These are phyloP conservation scores for Chaetops frenatus DNA, from an alignment of 2,113 vertebrate genomes.

Conservation along the genomic window DNA sequence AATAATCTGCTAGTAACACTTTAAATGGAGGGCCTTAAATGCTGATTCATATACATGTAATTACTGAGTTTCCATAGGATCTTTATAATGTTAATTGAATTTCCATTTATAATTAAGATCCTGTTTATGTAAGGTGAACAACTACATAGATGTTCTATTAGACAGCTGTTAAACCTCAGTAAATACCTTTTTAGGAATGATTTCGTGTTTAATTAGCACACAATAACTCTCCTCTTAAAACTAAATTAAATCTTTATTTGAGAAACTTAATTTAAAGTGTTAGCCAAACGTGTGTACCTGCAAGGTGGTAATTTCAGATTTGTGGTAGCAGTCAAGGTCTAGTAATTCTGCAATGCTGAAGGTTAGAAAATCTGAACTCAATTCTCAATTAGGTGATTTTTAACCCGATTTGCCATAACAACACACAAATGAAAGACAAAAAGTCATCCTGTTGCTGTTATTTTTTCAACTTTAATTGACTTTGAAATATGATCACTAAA, in stretches of 20 bases:
- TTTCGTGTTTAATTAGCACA: too few relatives aligned
- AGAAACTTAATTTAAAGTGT: conserved; percentile 49
- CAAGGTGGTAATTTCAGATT: conserved; percentile 18
- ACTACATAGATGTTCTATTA: too few relatives aligned
- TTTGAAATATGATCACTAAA: background rate
- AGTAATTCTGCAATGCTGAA: background rate
- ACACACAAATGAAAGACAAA: background rate
- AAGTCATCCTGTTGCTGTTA: background rate
- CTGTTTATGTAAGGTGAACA: too few relatives aligned
- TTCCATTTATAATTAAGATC: too few relatives aligned
- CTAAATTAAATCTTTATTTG: conserved; percentile 27
- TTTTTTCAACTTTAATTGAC: background rate
- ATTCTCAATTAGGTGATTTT: background rate
- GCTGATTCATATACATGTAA: background rate
- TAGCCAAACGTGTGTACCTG: conserved; percentile 12
- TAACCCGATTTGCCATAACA: background rate
- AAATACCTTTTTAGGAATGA: too few relatives aligned
- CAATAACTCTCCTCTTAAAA: too few relatives aligned
- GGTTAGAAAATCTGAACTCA: background rate
- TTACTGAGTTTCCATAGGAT: background rate
- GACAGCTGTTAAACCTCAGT: too few relatives aligned
- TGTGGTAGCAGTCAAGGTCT: background rate
- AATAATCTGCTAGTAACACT: background rate
- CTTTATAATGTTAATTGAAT: background rate
- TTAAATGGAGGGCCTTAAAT: background rate